Evolutionary conservation across 2,797 vertebrate genomes (phyloP).

Genomic region (Malacoctenus gilli): DNA sequence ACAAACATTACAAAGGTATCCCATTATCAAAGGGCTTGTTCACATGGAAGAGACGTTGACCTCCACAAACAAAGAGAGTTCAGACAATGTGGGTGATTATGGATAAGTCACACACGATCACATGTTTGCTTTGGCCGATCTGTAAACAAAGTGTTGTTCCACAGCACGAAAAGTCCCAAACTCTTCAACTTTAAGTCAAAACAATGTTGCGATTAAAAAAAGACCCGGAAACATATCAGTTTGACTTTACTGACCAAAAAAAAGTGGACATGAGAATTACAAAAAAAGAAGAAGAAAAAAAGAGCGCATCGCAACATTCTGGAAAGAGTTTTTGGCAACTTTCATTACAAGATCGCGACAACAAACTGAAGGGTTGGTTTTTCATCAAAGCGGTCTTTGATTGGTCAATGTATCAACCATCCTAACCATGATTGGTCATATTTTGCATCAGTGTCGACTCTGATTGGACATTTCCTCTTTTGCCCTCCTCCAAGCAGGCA

Average conservation of each 20-base stretch:
- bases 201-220: too few species aligned
- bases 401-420: slow-evolving; percentile 2
- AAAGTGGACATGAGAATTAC: too few species aligned
- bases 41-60: too few species aligned
- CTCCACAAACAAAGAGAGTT: background rate
- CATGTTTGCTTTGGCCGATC: background rate
- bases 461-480: slow-evolving; percentile 46
- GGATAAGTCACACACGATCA: background rate
- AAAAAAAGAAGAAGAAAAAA: slow-evolving; percentile 26
- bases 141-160: background rate
- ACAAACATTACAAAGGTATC: slow-evolving; percentile 27
- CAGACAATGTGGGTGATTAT: background rate
- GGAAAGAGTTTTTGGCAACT: slow-evolving; percentile 25
- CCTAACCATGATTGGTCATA: slow-evolving; percentile 31
- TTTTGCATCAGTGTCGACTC: fast-evolving
- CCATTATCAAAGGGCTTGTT: slow-evolving; percentile 19
- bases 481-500: background rate
- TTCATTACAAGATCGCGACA: background rate
- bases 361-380: slow-evolving; percentile 12
- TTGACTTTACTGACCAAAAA: too few species aligned
- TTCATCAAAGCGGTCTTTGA: slow-evolving; percentile 13
- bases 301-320: background rate
- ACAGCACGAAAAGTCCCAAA: too few species aligned
- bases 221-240: too few species aligned
- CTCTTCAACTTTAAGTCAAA: too few species aligned